These are phyloP conservation scores for Aramus guarauna DNA, from an alignment of 2,113 vertebrate species.

Conservation along the genomic window DNA sequence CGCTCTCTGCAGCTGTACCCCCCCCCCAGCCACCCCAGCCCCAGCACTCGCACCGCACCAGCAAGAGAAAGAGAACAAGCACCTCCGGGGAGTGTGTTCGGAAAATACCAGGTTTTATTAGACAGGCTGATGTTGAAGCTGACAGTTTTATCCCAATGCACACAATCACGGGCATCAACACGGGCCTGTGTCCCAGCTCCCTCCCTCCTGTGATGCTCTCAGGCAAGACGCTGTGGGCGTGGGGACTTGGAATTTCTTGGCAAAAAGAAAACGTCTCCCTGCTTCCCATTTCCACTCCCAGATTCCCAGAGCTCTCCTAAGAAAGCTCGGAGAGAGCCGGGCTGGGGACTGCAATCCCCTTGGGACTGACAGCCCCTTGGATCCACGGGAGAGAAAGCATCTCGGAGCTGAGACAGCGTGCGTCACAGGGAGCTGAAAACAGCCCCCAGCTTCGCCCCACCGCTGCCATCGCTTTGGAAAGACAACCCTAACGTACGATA, in stretches of 20 bases:
- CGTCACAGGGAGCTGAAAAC: background rate
- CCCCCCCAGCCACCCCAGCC: background rate
- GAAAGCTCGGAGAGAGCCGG: background rate
- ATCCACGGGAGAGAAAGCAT: background rate
- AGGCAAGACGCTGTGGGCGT: background rate
- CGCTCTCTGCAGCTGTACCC: background rate
- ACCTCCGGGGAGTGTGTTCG: constrained; percentile 32
- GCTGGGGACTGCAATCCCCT: background rate
- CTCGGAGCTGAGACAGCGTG: accelerated
- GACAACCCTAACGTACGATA: accelerated
- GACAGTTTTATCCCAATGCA: constrained; percentile 55
- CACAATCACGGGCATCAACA: background rate
- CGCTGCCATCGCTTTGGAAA: background rate
- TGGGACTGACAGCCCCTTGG: background rate
- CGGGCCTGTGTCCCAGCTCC: background rate
- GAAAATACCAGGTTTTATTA: constrained; percentile 66
- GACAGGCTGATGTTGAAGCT: constrained; percentile 54
- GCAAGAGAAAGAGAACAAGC: background rate
- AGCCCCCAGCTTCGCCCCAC: background rate
- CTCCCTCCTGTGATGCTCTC: background rate
- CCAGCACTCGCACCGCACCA: accelerated
- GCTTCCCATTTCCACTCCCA: background rate
- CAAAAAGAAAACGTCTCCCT: background rate
- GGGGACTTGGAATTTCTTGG: background rate
- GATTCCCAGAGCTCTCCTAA: background rate